Base-by-base conservation (phyloP, 1,140 invertebrate genomes). In the Ganaspis sp. region DNA sequence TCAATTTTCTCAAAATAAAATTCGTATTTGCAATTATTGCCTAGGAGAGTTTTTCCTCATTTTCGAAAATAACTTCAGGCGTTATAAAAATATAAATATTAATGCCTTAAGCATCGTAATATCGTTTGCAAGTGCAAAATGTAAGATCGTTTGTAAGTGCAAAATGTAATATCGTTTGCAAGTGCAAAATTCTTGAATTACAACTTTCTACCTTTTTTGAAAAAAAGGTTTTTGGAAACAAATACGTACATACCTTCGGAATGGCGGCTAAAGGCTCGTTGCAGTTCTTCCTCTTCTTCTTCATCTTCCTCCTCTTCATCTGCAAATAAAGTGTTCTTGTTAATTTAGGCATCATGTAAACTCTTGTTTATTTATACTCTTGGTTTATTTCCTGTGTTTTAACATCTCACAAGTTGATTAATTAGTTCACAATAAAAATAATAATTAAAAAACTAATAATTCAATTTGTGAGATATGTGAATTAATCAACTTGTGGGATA, bases 251-350 rank as follows among this genome's bases (percentile, higher is more conserved):
- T 75, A 88, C 87, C 87, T 79, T 87, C 85, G 38, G 87, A 87
- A 72, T 84, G 83, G 29, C 54, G 79, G 77, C 87, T 86, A 72
- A 88, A 89, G 2, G 87, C 87, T 53, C 87, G 80, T 19, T 89
- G 87, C 49, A 89, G 69, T 49, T 89, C 87, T 37, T 89, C 87
- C 26, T 89, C 87, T 9, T 89, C 86, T 23, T 87, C 86, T 19
- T 88, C 86, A 6, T 86, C 86, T n/a, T 87, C 87, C 0, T 88
- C 86, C 15, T 82, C 79, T 58, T 21, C 45, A 37, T 37, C 40
- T 21, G 19, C 9, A 45, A 23, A 40, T 15, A 71, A 42, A 23
- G 40, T 38, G n/a, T 23, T 4, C 1, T 17, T 69, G 9, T 9
- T 23, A 4, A 64, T 64, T 64, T 64, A 26, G 9, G 5, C 4